These are phyloP conservation scores for Scopus umbretta DNA, from an alignment of 2,113 vertebrate genomes.

Conservation along the genomic window DNA sequence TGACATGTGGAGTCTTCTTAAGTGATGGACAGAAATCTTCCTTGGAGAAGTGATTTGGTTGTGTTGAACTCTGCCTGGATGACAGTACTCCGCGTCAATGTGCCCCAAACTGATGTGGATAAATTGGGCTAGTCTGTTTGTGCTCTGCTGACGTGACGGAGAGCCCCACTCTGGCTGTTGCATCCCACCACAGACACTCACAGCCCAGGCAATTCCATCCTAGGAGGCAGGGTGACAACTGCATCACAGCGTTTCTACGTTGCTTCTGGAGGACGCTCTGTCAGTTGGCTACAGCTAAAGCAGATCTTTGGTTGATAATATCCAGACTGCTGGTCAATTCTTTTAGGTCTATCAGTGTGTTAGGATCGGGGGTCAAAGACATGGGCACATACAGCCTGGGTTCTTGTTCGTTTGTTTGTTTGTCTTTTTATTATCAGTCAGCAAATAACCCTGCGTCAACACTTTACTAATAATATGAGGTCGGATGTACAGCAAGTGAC, in stretches of 20 bases:
- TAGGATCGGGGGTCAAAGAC: neutral
- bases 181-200: neutral
- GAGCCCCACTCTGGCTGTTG: neutral
- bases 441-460: neutral
- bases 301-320: neutral
- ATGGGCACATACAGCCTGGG: neutral
- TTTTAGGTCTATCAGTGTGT: neutral
- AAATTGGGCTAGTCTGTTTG: neutral
- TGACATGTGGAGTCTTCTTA: neutral
- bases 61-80: neutral
- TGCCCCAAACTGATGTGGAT: neutral
- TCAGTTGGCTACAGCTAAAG: neutral
- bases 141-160: accelerated
- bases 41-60: neutral
- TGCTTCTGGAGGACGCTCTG: neutral
- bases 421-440: neutral
- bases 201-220: neutral
- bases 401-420: neutral
- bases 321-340: no score
- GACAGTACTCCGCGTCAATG: neutral
- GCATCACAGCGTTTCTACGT: neutral
- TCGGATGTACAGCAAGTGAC: neutral
- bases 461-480: neutral
- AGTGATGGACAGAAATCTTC: neutral
- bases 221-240: neutral